Evolutionary conservation across 2,113 vertebrate species (phyloP), one percentile per base, ranked within the genome.

Genomic region (Phainopepla nitens): DNA sequence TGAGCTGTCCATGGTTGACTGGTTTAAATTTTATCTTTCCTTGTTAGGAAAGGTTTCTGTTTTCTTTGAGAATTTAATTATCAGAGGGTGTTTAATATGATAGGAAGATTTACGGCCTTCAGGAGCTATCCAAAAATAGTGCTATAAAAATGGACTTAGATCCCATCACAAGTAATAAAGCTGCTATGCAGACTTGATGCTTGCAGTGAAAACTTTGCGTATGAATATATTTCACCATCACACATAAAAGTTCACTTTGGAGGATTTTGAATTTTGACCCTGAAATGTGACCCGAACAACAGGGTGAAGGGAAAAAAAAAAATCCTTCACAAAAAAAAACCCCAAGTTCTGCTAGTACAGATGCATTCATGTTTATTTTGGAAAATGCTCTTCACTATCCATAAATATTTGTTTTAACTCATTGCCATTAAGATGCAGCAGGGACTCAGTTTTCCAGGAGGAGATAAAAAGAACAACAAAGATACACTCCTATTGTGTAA

Each of bases 401-500:
- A 92, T 90, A 97, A 97, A 94, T 95, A 76, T 94, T 90, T 88
- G 68, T 90, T 96, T 80, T 93, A 72, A 97, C 73, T 94, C 90
- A 19, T 79, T 96, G 87, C 94, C 79, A 93, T 95, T 94, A 88
- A 95, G 96, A 98, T 91, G 87, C 91, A 96, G 93, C 25, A 8
- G 93, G 95, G 77, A 95, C 96, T 87, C 95, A 97, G 93, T 97
- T 95, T 93, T 95, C 91, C 82, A 93, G 81, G 70, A 95, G 94
- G 82, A 90, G 35, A 89, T 82, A 97, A 92, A 94, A 96, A 90
- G 95, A 97, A 96, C 83, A 97, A 97, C 96, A 98, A 95, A 97
- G 94, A 97, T 98, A 93, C 93, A 86, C 92, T 95, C 90, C 96
- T 90, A 97, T 97, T 97, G 98, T 98, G 97, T 95, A 98, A 98